These are phyloP conservation scores for Drosophila borealis DNA, from an alignment of 2,888 invertebrate genomes.

Conservation along the genomic window DNA sequence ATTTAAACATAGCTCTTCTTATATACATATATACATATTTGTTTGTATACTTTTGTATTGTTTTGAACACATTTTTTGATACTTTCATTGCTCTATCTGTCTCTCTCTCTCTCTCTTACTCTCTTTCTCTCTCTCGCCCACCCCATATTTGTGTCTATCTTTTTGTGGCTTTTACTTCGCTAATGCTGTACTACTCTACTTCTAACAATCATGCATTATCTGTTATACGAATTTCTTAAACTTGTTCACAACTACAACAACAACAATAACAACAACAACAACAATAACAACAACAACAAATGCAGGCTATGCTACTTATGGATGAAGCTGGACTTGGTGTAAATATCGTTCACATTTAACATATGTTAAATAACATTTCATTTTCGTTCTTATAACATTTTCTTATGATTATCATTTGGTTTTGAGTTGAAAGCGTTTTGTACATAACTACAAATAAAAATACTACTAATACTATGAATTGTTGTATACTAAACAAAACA, in stretches of 20 bases:
- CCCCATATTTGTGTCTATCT: constrained; percentile 39
- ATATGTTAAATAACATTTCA: constrained; percentile 48
- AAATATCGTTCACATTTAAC: constrained; percentile 88
- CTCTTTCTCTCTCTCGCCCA: constrained; percentile 32
- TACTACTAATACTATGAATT: constrained; percentile 22
- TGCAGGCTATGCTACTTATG: constrained; percentile 96
- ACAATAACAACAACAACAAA: constrained; percentile 50
- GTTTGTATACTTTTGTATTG: constrained; percentile 12
- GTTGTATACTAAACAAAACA: constrained; percentile 29
- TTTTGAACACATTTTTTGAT: constrained; percentile 19
- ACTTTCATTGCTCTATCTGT: constrained; percentile 26
- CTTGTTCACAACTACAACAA: constrained; percentile 56
- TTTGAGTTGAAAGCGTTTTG: constrained; percentile 38
- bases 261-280: constrained; percentile 48
- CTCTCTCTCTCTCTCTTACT: constrained; percentile 29
- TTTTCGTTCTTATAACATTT: constrained; percentile 33
- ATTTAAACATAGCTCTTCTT: constrained; percentile 20
- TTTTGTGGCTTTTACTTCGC: constrained; percentile 45
- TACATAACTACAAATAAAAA: constrained; percentile 32
- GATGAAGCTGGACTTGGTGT: constrained; percentile 95
- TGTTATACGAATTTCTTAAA: constrained; percentile 68
- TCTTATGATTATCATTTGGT: constrained; percentile 10
- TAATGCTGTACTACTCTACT: constrained; percentile 55
- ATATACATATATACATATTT: neutral
- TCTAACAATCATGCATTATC: constrained; percentile 69